phyloP scores from a whole-genome alignment of 2,888 invertebrate genomes.

The Chalcosyrphus nemorum region DNA sequence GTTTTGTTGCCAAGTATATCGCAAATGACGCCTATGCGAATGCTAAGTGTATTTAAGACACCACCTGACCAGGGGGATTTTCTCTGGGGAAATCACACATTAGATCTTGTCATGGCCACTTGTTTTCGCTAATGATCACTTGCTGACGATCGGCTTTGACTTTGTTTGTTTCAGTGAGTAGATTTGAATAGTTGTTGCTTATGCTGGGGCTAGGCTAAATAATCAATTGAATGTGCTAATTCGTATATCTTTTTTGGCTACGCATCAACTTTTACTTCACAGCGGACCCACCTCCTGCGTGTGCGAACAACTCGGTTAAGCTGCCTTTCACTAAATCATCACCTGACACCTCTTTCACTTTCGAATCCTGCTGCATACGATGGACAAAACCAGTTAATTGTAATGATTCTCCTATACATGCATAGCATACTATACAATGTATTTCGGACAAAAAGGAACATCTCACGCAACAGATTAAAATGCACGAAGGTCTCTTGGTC shows the following conservation, averaged over 20 bases:
- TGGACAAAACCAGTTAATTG: constrained; percentile 15
- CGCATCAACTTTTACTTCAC: neutral
- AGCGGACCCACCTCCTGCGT: neutral
- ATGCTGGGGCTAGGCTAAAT: too few relatives aligned
- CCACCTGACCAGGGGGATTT: constrained; percentile 8
- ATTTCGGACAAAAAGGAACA: constrained; percentile 3
- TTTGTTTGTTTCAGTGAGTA: neutral
- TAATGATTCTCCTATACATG: neutral
- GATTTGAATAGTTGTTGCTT: too few relatives aligned
- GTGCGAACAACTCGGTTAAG: neutral
- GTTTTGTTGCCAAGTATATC: neutral
- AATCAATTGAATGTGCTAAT: too few relatives aligned
- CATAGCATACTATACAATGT: neutral
- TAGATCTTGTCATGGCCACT: constrained; percentile 29
- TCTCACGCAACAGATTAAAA: constrained; percentile 31
- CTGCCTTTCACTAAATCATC: constrained; percentile 14
- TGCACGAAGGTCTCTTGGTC: constrained; percentile 15
- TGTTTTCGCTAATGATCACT: constrained; percentile 36
- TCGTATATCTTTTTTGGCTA: too few relatives aligned
- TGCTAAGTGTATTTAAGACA: neutral
- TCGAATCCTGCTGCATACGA: neutral
- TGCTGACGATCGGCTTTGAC: neutral
- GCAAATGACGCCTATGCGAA: neutral
- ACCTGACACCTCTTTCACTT: constrained; percentile 7
- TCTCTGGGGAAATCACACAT: constrained; percentile 32